These are phyloP conservation scores for Malurus elegans DNA, from an alignment of 2,113 vertebrate genomes.

Conservation along the genomic window DNA sequence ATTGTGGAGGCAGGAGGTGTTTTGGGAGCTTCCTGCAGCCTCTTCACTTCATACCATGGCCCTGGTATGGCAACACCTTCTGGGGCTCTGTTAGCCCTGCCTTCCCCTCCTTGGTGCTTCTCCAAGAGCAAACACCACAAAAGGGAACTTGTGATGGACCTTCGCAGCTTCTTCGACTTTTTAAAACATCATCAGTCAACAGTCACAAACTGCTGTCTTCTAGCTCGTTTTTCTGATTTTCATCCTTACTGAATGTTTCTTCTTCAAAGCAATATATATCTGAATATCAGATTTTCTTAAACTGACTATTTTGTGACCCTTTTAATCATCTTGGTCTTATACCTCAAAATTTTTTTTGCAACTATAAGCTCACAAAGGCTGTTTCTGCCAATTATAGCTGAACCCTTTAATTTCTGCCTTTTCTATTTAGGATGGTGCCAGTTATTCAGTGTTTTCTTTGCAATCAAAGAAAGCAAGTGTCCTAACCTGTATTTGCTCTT, in stretches of 20 bases:
- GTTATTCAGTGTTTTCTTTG: neutral
- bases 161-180: fast-evolving
- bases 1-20: neutral
- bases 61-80: neutral
- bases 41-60: fast-evolving
- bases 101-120: neutral
- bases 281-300: neutral
- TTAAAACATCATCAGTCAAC: neutral
- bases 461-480: neutral
- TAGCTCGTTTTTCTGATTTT: neutral
- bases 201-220: neutral
- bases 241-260: neutral
- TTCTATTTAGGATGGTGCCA: neutral
- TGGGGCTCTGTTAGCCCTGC: neutral
- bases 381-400: neutral
- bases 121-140: neutral
- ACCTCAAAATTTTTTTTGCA: neutral
- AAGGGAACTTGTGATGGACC: neutral
- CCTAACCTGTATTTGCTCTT: neutral
- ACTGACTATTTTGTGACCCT: neutral
- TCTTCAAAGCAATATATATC: neutral
- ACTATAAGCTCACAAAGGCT: neutral
- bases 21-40: neutral
- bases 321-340: neutral
- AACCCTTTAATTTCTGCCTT: neutral